Conservation (phyloP, 2,797 vertebrate genomes). For the Sparidentex hasta region DNA sequence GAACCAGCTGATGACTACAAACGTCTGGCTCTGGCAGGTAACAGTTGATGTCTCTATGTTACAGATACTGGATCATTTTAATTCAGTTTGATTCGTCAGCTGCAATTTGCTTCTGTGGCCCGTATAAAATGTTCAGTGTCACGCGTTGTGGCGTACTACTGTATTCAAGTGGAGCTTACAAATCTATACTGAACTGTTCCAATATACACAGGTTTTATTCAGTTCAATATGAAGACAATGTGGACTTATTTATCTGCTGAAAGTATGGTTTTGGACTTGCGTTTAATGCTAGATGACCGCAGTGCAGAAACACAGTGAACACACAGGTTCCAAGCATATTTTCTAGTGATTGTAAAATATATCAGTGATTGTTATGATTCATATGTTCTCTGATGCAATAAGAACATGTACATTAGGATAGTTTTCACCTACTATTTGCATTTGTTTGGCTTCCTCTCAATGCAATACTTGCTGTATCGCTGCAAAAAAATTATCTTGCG, state of each 20-base stretch:
- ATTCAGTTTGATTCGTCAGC: not conserved
- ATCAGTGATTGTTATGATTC: no score
- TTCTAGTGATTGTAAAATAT: not conserved
- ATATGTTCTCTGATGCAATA: not conserved
- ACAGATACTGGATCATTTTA: not conserved
- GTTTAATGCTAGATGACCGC: not conserved
- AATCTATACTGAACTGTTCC: not conserved
- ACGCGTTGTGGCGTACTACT: not conserved
- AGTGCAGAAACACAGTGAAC: not conserved
- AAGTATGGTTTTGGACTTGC: not conserved
- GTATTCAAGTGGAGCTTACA: not conserved
- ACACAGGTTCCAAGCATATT: no score
- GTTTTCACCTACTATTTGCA: not conserved
- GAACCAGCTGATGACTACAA: slow-evolving; percentile 90
- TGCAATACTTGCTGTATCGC: not conserved
- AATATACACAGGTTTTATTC: not conserved
- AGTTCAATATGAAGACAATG: not conserved
- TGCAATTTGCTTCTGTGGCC: not conserved
- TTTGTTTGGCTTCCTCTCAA: not conserved
- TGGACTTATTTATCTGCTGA: not conserved
- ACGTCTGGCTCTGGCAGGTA: slow-evolving; percentile 91
- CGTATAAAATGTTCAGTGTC: not conserved
- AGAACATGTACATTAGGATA: not conserved
- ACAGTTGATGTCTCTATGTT: not conserved
- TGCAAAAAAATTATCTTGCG: no score